Evolutionary conservation across 2,888 invertebrate species (phyloP), one percentile per base, ranked within the genome.

Genomic region (Lacanobia oleracea): DNA sequence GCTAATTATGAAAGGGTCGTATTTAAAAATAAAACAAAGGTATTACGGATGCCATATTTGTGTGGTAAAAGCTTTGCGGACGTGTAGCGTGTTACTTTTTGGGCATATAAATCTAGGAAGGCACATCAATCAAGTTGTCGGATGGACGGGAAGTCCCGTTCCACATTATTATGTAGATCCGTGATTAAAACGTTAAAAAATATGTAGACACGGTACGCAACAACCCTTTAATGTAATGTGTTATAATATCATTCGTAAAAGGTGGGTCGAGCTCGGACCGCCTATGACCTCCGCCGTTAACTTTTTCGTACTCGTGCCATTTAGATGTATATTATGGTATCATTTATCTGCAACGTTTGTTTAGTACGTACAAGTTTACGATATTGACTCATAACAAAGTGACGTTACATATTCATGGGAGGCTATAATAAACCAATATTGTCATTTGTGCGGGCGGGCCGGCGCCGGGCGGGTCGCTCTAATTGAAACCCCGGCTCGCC

Each of bases 11-110:
- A 93, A 93, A 92, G 92, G 93, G 89, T 90, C 93, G 91, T 93
- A 93, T 95, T 94, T 93, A 94, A 95, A 95, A 95, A 95, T 93
- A 91, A 95, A 95, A 95, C 94, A 94, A 94, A 95, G 92, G 94
- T 92, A 93, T 92, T 93, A 93, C 88, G 88, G 88, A 89, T 92
- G 92, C 90, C 93, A 92, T 92, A 92, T 93, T 93, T 92, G 89
- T 91, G 87, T 89, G 89, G 90, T 89, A 91, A 93, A 93, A 91
- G 92, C 93, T 92, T 90, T 91, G 94, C 92, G 93, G 93, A 94
- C 94, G 91, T 92, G 91, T 93, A 88, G 92, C 93, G 91, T 93
- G 93, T 92, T 93, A 91, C 90, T 92, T 92, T 95, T 95, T 93
- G 89, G 91, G 91, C 90, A 91, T 93, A 95, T 94, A 95, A 95